Evolutionary conservation across 30 jellyfish, hydroid and myxozoan species (phyloP), one percentile per base, ranked within the genome.

Genomic region (Aurelia sp.): DNA sequence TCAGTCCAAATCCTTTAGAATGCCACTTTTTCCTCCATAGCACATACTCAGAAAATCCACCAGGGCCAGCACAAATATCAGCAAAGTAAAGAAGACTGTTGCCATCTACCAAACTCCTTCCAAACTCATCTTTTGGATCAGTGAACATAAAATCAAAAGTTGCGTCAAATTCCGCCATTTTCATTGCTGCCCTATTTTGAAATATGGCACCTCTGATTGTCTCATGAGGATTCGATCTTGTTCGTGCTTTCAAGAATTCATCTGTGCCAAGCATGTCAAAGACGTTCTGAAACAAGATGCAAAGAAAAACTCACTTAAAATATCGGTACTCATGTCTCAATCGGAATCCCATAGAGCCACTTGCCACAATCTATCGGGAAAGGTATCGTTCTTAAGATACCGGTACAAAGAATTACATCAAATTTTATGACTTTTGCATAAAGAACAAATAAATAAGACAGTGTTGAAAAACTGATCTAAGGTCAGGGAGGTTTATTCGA

Each of bases 61-160:
- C 99, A 52, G 99, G 99, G 12, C 99, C 99, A 40, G 99, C 99
- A 60, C 99, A 94, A 41, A 94, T 94, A 64, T 94, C 99, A 48
- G 99, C 99, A 86, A 94, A 94, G 53, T 84, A 94, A n/a, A 93
- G 82, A 71, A 93, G 84, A 15, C 84, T 82, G 41, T 60, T 61
- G 33, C 95, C 64, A 40, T 74, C 82, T 3, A 74, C 71, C 47
- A 57, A 23, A 72, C 89, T 71, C 27, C 18, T 50, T 19, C 93
- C 93, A 11, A 27, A 47, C 10, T 76, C 87, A 35, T 84, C 86
- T 21, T 62, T 84, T 62, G 96, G 97, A 70, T 85, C 77, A 11
- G 99, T 89, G 58, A 94, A 94, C 96, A 94, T 89, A 87, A 76
- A 89, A 63, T 85, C 96, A 74, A 89, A 94, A 3, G 99, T 22